Percentiles rank a stretch among this genome's conserved stretches.
Evolutionary conservation across 2,113 vertebrate species (phyloP).

Genomic region (Tor tambroides): DNA sequence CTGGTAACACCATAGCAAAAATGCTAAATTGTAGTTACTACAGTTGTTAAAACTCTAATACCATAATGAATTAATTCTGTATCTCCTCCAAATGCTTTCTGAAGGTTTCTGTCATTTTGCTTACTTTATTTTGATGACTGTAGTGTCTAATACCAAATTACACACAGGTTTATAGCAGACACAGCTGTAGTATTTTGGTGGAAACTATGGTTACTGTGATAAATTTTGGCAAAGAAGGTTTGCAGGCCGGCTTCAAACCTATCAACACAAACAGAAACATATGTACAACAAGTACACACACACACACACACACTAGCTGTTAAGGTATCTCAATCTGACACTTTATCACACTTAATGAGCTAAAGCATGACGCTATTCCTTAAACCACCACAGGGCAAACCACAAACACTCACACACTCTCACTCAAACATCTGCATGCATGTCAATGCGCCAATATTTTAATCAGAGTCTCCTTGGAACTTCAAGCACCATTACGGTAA

Average conservation of each 20-base stretch:
- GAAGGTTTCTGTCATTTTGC: not conserved
- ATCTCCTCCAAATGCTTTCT: not conserved
- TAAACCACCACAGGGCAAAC: slow-evolving; percentile 28
- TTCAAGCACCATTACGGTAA: slow-evolving; percentile 20
- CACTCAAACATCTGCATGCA: slow-evolving; percentile 6
- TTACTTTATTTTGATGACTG: not conserved
- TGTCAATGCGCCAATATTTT: slow-evolving; percentile 22
- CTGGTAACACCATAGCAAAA: too few relatives aligned
- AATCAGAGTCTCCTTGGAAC: slow-evolving; percentile 17
- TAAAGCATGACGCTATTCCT: slow-evolving; percentile 37
- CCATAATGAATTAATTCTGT: not conserved
- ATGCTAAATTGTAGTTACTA: too few relatives aligned
- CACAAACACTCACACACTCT: slow-evolving; percentile 6
- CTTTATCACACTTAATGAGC: slow-evolving; percentile 50
- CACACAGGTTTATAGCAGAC: not conserved
- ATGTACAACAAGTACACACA: not conserved
- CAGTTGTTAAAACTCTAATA: not conserved
- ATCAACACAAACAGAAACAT: slow-evolving; percentile 26
- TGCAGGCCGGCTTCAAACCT: not conserved
- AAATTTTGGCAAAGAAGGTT: not conserved
- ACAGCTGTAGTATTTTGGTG: slow-evolving; percentile 10
- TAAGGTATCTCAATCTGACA: slow-evolving; percentile 35
- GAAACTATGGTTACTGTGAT: not conserved
- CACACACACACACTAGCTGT: not conserved
- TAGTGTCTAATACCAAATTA: not conserved